These are phyloP conservation scores for Stenurella melanura DNA, from an alignment of 2,888 invertebrate species.

Conservation along the genomic window DNA sequence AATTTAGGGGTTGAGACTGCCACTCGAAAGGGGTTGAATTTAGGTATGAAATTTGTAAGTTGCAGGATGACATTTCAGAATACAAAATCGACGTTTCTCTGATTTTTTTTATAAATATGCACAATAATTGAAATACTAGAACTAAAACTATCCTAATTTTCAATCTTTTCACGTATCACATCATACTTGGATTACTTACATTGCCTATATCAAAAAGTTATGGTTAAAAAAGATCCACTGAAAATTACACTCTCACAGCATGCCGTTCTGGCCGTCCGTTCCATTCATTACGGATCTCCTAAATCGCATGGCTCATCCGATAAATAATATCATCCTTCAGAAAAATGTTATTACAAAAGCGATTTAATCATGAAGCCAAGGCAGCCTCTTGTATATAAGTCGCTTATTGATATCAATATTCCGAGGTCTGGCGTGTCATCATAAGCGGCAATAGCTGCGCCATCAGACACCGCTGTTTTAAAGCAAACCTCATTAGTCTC, in stretches of 20 bases:
- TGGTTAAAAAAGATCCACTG: neutral
- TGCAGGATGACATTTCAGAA: too few relatives aligned
- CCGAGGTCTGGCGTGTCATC: constrained; percentile 45
- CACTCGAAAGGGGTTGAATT: too few relatives aligned
- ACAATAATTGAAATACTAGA: too few relatives aligned
- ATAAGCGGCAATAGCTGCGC: constrained; percentile 36
- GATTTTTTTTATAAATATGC: too few relatives aligned
- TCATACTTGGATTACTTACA: too few relatives aligned
- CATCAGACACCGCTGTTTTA: constrained; percentile 40
- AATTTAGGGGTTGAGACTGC: too few relatives aligned
- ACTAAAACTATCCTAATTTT: too few relatives aligned
- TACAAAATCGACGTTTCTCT: too few relatives aligned
- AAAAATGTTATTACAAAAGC: constrained; percentile 48
- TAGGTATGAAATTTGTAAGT: too few relatives aligned
- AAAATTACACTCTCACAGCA: neutral
- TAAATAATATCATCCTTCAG: constrained; percentile 22
- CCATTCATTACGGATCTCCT: neutral
- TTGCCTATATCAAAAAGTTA: neutral
- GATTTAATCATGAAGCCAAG: constrained; percentile 41
- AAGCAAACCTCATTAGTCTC: constrained; percentile 49
- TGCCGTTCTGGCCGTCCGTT: neutral
- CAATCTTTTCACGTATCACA: too few relatives aligned
- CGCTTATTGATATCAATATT: constrained; percentile 55
- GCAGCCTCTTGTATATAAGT: constrained; percentile 42
- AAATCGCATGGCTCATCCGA: neutral